Evolutionary conservation across 2,888 invertebrate genomes (phyloP).

Genomic region (Coelopa pilipes): DNA sequence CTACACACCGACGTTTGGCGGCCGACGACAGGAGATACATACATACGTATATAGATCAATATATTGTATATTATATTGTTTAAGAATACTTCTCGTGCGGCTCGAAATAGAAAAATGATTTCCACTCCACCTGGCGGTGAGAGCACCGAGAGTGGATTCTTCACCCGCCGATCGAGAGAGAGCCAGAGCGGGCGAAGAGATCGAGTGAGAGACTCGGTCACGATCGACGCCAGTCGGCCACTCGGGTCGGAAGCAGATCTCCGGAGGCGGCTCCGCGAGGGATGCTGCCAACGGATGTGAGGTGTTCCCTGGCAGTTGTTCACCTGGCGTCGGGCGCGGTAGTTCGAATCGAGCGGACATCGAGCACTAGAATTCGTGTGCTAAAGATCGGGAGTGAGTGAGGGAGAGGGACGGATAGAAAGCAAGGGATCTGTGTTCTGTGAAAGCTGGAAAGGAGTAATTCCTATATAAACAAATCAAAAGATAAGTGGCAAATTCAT

Average conservation of each 20-base stretch:
- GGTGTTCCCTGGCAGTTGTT: conserved; percentile 18
- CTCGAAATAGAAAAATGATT: conserved; percentile 56
- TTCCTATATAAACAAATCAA: conserved; percentile 6
- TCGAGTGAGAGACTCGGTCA: background rate
- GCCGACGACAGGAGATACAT: too few species aligned
- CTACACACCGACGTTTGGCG: too few species aligned
- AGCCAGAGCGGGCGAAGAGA: background rate
- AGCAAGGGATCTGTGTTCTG: background rate
- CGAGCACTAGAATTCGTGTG: too few species aligned
- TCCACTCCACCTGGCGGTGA: conserved; percentile 57
- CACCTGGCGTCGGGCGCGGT: background rate
- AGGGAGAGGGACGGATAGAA: too few species aligned
- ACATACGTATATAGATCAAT: background rate
- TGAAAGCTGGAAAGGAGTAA: background rate
- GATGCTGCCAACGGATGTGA: background rate
- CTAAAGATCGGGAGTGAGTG: too few species aligned
- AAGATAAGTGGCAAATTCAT: conserved; percentile 24
- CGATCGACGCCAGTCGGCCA: too few species aligned
- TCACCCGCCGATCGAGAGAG: background rate
- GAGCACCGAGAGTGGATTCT: background rate
- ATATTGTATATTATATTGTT: too few species aligned
- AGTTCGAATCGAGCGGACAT: conserved; percentile 14
- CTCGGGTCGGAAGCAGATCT: too few species aligned
- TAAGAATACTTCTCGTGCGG: conserved; percentile 29
- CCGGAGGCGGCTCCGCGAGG: background rate